These are phyloP conservation scores for Eurytoma californica DNA, from an alignment of 2,888 invertebrate genomes.

Conservation along the genomic window DNA sequence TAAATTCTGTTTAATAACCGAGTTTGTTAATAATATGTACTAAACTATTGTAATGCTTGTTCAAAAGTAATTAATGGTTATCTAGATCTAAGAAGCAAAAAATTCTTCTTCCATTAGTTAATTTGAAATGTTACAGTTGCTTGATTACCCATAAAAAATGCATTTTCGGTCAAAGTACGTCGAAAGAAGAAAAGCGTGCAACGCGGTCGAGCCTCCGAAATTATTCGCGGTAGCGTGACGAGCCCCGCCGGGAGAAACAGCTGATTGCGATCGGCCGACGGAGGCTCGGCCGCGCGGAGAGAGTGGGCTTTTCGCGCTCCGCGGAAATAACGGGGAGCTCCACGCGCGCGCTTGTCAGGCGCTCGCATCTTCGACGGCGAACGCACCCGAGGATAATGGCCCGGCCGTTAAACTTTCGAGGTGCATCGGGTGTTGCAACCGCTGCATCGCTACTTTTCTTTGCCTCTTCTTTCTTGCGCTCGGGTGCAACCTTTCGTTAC, in stretches of 20 bases:
- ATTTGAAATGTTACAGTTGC: too few relatives aligned
- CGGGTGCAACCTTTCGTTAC: slow-evolving; percentile 2
- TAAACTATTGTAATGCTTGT: too few relatives aligned
- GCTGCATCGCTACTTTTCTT: background rate
- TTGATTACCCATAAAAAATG: too few relatives aligned
- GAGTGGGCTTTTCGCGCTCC: background rate
- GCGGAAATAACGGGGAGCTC: slow-evolving; percentile 1
- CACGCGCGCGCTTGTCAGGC: slow-evolving; percentile 4
- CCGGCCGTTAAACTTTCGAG: slow-evolving; percentile 36
- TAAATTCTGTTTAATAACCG: too few relatives aligned
- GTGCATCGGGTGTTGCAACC: slow-evolving; percentile 18
- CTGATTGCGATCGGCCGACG: slow-evolving; percentile 23
- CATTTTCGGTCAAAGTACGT: too few relatives aligned
- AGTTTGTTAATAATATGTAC: too few relatives aligned
- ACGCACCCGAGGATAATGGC: slow-evolving; percentile 18
- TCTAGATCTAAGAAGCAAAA: too few relatives aligned
- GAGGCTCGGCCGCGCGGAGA: background rate
- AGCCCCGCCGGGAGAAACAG: slow-evolving; percentile 20
- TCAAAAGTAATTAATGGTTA: too few relatives aligned
- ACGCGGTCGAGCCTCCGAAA: too few relatives aligned
- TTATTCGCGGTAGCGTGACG: background rate
- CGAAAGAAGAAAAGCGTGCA: too few relatives aligned
- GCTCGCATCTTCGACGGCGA: slow-evolving; percentile 43
- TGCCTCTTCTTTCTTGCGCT: background rate
- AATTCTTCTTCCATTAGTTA: too few relatives aligned